Evolutionary conservation across 92 coral and sea anemone genomes (phyloP).

Genomic region (Phenganax subtilis): DNA sequence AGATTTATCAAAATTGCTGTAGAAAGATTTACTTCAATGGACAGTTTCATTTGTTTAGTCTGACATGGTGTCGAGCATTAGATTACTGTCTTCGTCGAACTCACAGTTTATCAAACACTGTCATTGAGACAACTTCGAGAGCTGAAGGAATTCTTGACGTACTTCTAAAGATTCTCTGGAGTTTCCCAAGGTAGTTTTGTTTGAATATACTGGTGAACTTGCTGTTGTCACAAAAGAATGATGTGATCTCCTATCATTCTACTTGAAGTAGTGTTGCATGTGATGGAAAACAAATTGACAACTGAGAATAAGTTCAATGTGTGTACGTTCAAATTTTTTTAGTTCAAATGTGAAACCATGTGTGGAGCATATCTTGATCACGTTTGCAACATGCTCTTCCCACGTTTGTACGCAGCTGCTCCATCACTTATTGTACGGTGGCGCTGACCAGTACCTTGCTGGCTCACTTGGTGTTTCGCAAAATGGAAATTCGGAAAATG

Average conservation of each 20-base stretch:
- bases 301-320: not conserved
- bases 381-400: constrained; percentile 65
- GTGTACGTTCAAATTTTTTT: not conserved
- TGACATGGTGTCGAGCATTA: constrained; percentile 80
- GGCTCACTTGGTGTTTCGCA: constrained; percentile 42
- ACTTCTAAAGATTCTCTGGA: constrained; percentile 33
- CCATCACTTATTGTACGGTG: constrained; percentile 56
- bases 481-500: constrained; percentile 51
- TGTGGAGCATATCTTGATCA: constrained; percentile 74
- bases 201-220: not conserved
- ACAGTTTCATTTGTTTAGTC: constrained; percentile 35
- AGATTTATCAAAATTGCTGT: not conserved
- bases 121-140: constrained; percentile 14
- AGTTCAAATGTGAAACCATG: constrained; percentile 68
- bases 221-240: not conserved
- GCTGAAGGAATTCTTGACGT: constrained; percentile 28
- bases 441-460: constrained; percentile 40
- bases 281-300: no score
- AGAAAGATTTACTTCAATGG: not conserved
- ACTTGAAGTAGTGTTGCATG: no score
- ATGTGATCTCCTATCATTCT: not conserved
- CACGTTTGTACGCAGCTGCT: constrained; percentile 63
- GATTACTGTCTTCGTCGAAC: constrained; percentile 71
- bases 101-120: constrained; percentile 4
- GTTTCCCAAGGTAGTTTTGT: constrained; percentile 21